Percentiles rank a stretch among this genome's conserved stretches.
Evolutionary conservation across 2,113 vertebrate species (phyloP).

Genomic region (Polypterus bichir): DNA sequence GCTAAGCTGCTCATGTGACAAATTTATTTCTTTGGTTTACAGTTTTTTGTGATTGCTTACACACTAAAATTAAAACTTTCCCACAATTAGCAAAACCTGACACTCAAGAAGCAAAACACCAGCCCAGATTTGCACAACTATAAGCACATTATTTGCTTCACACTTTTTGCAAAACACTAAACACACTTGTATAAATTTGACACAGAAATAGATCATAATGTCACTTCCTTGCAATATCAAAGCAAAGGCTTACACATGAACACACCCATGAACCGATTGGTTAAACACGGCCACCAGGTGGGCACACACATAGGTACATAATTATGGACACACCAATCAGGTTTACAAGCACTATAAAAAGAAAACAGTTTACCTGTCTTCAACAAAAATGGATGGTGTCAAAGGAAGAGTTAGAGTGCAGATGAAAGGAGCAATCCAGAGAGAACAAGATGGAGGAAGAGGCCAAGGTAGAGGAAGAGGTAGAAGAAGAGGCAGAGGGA

Average conservation of each 20-base stretch:
- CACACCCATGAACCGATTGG: conserved; percentile 4
- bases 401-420: neutral
- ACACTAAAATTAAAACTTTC: no score
- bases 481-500: neutral
- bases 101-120: no score
- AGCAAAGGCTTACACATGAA: conserved; percentile 5
- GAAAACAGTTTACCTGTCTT: neutral
- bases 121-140: no score
- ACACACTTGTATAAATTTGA: conserved; percentile 10
- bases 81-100: no score
- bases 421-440: neutral
- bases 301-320: conserved; percentile 3
- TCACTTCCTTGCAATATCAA: conserved; percentile 15
- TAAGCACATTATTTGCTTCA: conserved; percentile 1
- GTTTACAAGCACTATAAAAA: conserved; percentile 3
- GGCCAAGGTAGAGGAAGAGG: no score
- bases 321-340: conserved; percentile 5
- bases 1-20: no score
- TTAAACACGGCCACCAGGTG: conserved; percentile 9
- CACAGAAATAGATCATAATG: conserved; percentile 8
- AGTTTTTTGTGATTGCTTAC: no score
- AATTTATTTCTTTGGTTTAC: no score
- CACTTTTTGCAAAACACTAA: conserved; percentile 10
- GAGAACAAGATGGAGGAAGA: neutral
- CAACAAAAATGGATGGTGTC: neutral